Evolutionary conservation across 2,888 invertebrate genomes (phyloP), one percentile per base, ranked within the genome.

Genomic region (Cosmia pyralina): DNA sequence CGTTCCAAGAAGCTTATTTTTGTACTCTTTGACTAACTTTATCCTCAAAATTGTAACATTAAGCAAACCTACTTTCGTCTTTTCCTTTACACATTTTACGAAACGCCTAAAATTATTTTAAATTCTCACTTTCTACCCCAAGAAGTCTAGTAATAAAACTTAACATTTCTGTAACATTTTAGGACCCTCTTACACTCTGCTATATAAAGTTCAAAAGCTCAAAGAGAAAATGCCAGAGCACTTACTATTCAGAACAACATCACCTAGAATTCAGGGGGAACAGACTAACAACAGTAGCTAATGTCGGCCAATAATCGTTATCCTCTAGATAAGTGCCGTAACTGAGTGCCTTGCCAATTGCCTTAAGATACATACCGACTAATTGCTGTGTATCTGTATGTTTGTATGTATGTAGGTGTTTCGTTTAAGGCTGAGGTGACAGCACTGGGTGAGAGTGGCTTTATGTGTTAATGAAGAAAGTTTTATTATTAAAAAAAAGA

Each of bases 261-360:
- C 82, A 82, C 77, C 87, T 85, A 88, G 86, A 90, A 88, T 89
- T 90, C 89, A 87, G 82, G 62, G 34, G 77, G 81, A 88, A 89
- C 88, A 89, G 88, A 87, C 88, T 88, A 90, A 91, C 91, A 90
- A 89, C 90, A 90, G 90, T 90, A 90, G 91, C 91, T 93, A 94
- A 94, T 92, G 92, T 89, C 85, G 83, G 87, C 92, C 92, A 93
- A 94, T 95, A 94, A 94, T 91, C 93, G 92, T 95, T 94, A 94
- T 92, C 92, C 87, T 92, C 87, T 78, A 91, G 92, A 92, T 93
- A 93, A 94, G 91, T 92, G 88, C 91, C 89, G 87, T 90, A 88
- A 91, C 90, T 82, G 89, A 92, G 91, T 88, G 92, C 90, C 88
- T 90, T 85, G 88, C 91, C 92, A 92, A 94, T 93, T 94, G 92